Percentiles rank a stretch among this genome's conserved stretches.
Conservation (phyloP, 2,797 vertebrate species). For the Sebastes itinus region DNA sequence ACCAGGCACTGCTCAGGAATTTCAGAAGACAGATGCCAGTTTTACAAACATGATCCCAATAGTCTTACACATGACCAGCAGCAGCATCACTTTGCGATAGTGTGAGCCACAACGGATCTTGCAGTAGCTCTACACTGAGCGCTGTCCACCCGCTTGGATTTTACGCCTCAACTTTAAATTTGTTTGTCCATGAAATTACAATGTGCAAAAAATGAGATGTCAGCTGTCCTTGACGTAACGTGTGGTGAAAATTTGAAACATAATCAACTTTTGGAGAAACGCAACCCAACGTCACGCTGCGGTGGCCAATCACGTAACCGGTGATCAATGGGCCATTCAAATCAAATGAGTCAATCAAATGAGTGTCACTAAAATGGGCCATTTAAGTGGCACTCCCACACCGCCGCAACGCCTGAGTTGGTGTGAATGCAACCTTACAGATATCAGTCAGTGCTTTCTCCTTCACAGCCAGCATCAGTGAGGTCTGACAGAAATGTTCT, state of each 20-base stretch:
- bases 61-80: too few relatives aligned
- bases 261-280: too few relatives aligned
- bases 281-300: neutral
- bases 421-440: neutral
- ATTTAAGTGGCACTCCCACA: neutral
- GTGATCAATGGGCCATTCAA: neutral
- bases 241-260: neutral
- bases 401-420: neutral
- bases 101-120: neutral
- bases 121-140: neutral
- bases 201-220: neutral
- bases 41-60: neutral
- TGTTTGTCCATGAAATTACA: neutral
- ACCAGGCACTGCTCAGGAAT: neutral
- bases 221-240: neutral
- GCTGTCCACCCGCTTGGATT: neutral
- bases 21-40: neutral
- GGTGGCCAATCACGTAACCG: neutral
- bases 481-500: neutral
- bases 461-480: neutral
- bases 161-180: neutral
- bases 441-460: neutral
- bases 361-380: neutral
- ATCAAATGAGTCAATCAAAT: neutral
- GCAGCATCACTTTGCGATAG: neutral